phyloP scores from a whole-genome alignment of 2,113 vertebrate genomes.

The Cebidichthys violaceus region DNA sequence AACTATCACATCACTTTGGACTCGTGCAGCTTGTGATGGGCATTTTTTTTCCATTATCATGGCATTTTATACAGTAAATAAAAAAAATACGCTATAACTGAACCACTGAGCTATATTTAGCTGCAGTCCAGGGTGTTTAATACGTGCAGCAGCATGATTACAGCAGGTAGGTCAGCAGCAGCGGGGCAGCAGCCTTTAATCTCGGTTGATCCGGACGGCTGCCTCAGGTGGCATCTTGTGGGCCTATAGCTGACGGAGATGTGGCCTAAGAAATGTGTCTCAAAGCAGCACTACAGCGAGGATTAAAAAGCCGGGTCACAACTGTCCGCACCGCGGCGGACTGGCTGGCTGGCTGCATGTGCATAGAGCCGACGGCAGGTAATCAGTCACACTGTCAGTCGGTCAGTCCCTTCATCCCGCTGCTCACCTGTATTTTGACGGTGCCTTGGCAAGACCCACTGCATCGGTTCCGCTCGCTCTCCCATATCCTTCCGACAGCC shows the following conservation, averaged over 20 bases:
- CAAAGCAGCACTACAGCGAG: constrained; percentile 7
- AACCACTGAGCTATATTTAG: background rate
- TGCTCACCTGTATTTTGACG: constrained; percentile 82
- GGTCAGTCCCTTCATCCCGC: background rate
- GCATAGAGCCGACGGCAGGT: background rate
- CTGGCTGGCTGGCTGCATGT: constrained; percentile 11
- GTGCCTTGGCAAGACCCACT: constrained; percentile 77
- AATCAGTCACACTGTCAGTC: background rate
- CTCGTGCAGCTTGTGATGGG: background rate
- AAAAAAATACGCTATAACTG: background rate
- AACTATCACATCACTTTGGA: background rate
- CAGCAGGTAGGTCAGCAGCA: constrained; percentile 48
- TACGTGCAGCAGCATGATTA: constrained; percentile 40
- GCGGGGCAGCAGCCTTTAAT: constrained; percentile 9
- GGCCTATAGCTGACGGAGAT: constrained; percentile 48
- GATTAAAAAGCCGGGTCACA: constrained; percentile 50
- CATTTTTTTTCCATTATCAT: background rate
- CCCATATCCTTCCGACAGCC: constrained; percentile 79
- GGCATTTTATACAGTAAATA: no score
- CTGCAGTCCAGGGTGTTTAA: constrained; percentile 2
- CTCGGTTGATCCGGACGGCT: constrained; percentile 53
- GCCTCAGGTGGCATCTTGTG: constrained; percentile 52
- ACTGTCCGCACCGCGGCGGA: background rate
- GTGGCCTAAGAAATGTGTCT: constrained; percentile 57
- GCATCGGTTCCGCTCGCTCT: constrained; percentile 77